Evolutionary conservation across 1,140 invertebrate genomes (phyloP).

Genomic region (Pantala flavescens): DNA sequence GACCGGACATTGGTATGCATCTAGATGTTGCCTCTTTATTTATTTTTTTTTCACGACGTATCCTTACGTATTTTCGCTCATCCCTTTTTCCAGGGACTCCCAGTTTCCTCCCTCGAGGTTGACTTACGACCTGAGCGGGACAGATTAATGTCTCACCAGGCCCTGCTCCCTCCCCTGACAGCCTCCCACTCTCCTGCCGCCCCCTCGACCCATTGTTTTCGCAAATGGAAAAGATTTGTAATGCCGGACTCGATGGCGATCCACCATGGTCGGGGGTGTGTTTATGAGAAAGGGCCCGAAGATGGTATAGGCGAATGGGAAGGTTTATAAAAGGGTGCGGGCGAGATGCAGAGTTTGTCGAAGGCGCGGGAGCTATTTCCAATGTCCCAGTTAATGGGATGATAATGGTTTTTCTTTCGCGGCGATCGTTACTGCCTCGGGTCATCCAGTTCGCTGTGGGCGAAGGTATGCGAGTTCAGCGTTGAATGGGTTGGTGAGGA

Average conservation of each 20-base stretch:
- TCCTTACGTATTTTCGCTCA: background rate
- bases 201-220: background rate
- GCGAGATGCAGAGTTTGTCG: background rate
- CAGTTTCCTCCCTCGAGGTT: background rate
- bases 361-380: no score
- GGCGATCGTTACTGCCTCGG: background rate
- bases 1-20: background rate
- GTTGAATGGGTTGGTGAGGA: no score
- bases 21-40: background rate
- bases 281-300: background rate
- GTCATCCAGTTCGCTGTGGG: no score
- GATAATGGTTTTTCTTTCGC: background rate
- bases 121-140: constrained; percentile 2
- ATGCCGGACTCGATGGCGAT: background rate
- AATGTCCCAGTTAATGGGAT: background rate
- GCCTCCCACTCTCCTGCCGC: background rate
- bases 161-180: background rate
- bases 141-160: background rate
- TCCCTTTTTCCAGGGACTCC: background rate
- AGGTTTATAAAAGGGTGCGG: background rate
- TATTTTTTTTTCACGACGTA: background rate
- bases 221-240: constrained; percentile 10
- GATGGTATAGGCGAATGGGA: background rate
- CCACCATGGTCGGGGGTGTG: background rate
- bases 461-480: no score